phyloP scores from a whole-genome alignment of 2,113 vertebrate species.

The Lasiurus borealis region DNA sequence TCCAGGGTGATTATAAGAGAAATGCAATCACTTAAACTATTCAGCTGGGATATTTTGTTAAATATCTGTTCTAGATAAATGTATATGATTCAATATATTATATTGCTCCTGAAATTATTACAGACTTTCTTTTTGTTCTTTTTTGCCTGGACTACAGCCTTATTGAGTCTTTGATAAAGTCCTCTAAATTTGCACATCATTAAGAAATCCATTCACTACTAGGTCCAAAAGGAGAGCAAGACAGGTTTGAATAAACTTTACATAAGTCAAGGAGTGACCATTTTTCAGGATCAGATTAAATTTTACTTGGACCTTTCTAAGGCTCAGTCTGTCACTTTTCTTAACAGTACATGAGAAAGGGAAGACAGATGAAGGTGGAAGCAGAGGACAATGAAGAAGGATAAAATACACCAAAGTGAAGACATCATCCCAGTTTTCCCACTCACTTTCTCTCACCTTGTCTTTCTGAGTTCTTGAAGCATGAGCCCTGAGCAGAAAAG shows the following conservation, averaged over 20 bases:
- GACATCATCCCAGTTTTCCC: neutral
- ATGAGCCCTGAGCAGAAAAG: neutral
- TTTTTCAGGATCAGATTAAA: slow-evolving; percentile 70
- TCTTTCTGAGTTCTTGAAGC: slow-evolving; percentile 50
- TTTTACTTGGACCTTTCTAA: slow-evolving; percentile 57
- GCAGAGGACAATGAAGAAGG: slow-evolving; percentile 60
- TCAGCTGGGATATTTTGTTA: slow-evolving; percentile 1
- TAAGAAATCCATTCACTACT: slow-evolving; percentile 80
- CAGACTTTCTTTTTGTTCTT: slow-evolving; percentile 43
- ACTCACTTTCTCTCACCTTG: slow-evolving; percentile 63
- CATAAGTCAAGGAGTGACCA: slow-evolving; percentile 81
- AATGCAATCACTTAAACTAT: slow-evolving; percentile 30
- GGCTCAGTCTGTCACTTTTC: slow-evolving; percentile 69
- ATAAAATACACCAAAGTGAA: slow-evolving; percentile 32
- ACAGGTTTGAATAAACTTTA: slow-evolving; percentile 82
- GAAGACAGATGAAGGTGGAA: slow-evolving; percentile 75
- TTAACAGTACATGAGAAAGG: slow-evolving; percentile 59
- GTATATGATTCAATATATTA: neutral
- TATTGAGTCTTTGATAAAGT: slow-evolving; percentile 80
- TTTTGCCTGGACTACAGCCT: slow-evolving; percentile 58
- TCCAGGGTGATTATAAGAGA: neutral
- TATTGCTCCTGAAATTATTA: slow-evolving; percentile 65
- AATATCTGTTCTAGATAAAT: slow-evolving; percentile 32
- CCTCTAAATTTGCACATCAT: slow-evolving; percentile 85
- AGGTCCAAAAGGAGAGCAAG: slow-evolving; percentile 80